phyloP scores from a whole-genome alignment of 1,140 invertebrate species.

The Cephus cinctus region DNA sequence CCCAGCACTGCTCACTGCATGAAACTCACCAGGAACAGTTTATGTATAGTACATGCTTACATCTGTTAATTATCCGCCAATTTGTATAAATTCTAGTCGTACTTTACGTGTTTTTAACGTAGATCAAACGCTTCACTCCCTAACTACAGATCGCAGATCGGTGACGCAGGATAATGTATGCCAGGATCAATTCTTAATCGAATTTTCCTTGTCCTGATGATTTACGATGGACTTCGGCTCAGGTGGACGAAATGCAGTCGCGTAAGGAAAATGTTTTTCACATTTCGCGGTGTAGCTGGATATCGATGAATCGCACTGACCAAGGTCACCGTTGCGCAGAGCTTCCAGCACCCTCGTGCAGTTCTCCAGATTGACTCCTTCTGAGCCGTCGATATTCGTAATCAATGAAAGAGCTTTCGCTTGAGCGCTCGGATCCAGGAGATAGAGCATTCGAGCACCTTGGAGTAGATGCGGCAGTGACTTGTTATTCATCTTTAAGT shows the following conservation, averaged over 20 bases:
- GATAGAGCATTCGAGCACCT: conserved; percentile 70
- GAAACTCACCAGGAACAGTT: conserved; percentile 25
- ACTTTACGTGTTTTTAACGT: conserved; percentile 10
- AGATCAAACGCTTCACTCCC: conserved; percentile 15
- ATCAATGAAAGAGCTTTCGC: conserved; percentile 64
- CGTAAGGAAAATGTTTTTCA: conserved; percentile 72
- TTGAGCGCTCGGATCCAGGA: conserved; percentile 63
- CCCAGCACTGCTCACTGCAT: conserved; percentile 28
- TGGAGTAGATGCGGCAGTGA: conserved; percentile 72
- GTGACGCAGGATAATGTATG: conserved; percentile 20
- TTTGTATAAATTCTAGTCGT: conserved; percentile 10
- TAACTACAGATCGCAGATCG: conserved; percentile 25
- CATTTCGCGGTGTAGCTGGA: conserved; percentile 71
- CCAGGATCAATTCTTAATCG: conserved; percentile 54
- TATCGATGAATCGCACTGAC: conserved; percentile 66
- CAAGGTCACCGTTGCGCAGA: conserved; percentile 76
- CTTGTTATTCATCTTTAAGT: conserved; percentile 61
- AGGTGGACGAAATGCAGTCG: conserved; percentile 65
- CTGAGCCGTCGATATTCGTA: conserved; percentile 60
- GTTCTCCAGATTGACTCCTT: conserved; percentile 65
- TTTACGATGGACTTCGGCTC: conserved; percentile 37
- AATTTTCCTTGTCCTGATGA: conserved; percentile 51
- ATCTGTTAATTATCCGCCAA: conserved; percentile 24
- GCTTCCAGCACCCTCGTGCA: conserved; percentile 77
- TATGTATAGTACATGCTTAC: conserved; percentile 25